Conservation (phyloP, 2,113 vertebrate genomes). For the Mustelus asterias region DNA sequence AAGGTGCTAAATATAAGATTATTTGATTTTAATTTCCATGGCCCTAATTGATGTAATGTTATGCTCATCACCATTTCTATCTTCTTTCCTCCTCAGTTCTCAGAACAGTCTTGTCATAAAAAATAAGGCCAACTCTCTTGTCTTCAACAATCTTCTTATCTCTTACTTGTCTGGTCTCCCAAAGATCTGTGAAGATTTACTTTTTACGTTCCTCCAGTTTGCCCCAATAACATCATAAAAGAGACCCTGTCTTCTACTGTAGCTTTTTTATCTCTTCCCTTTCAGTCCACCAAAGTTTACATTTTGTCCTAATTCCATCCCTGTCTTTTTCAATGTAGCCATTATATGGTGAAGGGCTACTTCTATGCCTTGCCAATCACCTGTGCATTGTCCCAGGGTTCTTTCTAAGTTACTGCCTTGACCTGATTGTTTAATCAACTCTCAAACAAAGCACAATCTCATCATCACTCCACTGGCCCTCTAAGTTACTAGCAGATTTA, state of each 20-base stretch:
- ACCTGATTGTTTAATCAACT: no score
- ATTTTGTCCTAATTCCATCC: no score
- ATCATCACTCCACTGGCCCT: not conserved
- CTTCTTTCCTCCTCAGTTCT: not conserved
- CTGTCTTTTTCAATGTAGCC: no score
- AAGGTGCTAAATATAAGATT: not conserved
- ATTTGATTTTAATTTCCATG: not conserved
- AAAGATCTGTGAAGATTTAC: not conserved
- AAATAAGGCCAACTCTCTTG: no score
- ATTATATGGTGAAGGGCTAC: no score
- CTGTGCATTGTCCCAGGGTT: no score
- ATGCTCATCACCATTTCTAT: not conserved
- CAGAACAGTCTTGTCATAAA: not conserved
- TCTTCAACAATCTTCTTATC: not conserved
- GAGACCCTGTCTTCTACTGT: no score
- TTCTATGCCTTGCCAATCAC: no score
- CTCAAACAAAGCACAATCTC: not conserved
- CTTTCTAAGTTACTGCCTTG: no score
- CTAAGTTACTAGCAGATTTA: not conserved
- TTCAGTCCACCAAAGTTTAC: no score
- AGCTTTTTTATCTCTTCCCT: no score
- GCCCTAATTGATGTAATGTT: not conserved
- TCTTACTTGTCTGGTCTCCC: not conserved
- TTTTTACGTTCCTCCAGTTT: not conserved
- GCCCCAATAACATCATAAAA: no score